phyloP scores from a whole-genome alignment of 1,140 invertebrate species.

The Stegodyphus mimosarum region DNA sequence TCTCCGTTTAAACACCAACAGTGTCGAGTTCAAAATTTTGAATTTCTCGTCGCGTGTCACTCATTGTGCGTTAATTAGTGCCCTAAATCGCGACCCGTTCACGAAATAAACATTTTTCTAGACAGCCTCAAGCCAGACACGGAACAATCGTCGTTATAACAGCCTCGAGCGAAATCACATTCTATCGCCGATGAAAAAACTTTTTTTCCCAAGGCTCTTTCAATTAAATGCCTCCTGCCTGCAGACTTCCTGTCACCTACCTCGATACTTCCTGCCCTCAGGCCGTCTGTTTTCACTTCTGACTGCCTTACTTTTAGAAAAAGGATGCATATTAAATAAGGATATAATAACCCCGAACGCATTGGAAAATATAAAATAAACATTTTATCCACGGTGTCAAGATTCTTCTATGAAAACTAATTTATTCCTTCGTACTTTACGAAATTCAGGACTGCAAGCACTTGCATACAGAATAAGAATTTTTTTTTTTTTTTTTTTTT shows the following conservation, averaged over 20 bases:
- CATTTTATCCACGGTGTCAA: no score
- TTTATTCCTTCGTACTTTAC: no score
- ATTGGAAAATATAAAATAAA: not conserved
- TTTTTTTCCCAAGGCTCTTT: constrained; percentile 45
- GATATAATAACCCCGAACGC: not conserved
- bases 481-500: no score
- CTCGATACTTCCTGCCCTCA: constrained; percentile 42
- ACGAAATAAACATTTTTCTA: not conserved
- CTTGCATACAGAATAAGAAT: no score
- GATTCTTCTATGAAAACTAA: no score
- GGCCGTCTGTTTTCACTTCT: constrained; percentile 36
- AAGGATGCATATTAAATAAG: constrained; percentile 1
- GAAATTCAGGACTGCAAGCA: no score
- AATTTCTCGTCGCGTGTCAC: no score
- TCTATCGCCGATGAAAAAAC: constrained; percentile 3
- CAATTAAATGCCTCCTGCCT: constrained; percentile 45
- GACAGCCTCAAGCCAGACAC: constrained; percentile 1
- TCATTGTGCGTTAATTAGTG: no score
- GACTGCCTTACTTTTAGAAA: constrained; percentile 1
- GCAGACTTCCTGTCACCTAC: constrained; percentile 52
- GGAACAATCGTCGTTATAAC: constrained; percentile 16
- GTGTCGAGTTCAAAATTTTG: no score
- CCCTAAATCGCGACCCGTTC: no score
- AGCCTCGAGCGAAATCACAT: no score
- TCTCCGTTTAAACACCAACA: no score